Evolutionary conservation across 2,888 invertebrate species (phyloP), one percentile per base, ranked within the genome.

Genomic region (Tinea semifulvella): DNA sequence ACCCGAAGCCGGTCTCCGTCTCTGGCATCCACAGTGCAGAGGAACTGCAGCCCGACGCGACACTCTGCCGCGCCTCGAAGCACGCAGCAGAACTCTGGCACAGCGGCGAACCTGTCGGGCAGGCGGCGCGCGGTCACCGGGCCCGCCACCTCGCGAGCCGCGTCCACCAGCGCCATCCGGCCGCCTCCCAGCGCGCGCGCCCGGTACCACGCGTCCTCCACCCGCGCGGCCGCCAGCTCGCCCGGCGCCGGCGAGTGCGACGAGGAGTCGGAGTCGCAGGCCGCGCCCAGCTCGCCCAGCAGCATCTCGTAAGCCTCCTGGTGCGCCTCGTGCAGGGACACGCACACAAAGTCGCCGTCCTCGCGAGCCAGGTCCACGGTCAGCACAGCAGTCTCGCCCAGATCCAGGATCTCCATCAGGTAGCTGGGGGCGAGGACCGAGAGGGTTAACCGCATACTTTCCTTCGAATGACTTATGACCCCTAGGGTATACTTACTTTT

Each of bases 151-250:
- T n/a, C n/a, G 6, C 47, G 55, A 27, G 59, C 52, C 25, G 54
- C 50, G 62, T 79, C 79, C 0, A 79, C 22, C 1, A 80, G 52
- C 0, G 71, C 74, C 0, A 62, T 58, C 0, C 46, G 39, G 0
- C 50, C 43, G 1, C 52, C 19, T 6, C 50, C 48, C 2, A 77
- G 57, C 16, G 59, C 54, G 0, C 74, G 62, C 0, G 71, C 77
- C 26, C 79, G 62, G 58, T 75, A 79, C 73, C 75, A 79, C 0
- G 58, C 65, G 3, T 53, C 56, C 46, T 77, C 77, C 0, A 53
- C 55, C 0, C n/a, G n/a, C n/a, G n/a, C n/a, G n/a, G n/a, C n/a
- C n/a, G n/a, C n/a, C 0, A 56, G 19, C 1, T 65, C 65, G 10
- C 77, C 76, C 0, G 65, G 61, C 0, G 28, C 26, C 0, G 62